Evolutionary conservation across 2,888 invertebrate species (phyloP), one percentile per base, ranked within the genome.

Genomic region (Tenthredo livida): DNA sequence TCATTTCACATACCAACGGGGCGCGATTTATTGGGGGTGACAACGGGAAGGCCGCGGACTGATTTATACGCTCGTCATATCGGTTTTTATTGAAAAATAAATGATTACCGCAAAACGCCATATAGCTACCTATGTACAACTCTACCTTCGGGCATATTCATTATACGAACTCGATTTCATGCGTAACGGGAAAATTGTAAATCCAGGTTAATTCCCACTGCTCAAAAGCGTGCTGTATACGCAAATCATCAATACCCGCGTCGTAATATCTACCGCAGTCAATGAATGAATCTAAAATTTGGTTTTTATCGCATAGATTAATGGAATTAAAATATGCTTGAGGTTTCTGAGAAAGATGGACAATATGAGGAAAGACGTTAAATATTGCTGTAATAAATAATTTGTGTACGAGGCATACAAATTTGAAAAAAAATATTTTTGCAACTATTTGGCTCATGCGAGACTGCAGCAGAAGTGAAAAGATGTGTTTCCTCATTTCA

Each of bases 61-160:
- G 67, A 67, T 67, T 67, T 33, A 67, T 67, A 33, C 67, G 17
- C 67, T 67, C 67, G 67, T 67, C 29, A 33, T 67, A 67, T 67
- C 29, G 29, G 12, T 67, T 29, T 33, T 29, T 67, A 67, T 67
- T 67, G 25, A 33, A 67, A 67, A 33, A 67, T 67, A 25, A 67
- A 67, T 29, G 67, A 33, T 67, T 17, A 33, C 65, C 29, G 12
- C 29, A 65, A 12, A 50, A 1, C 5, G 15, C 12, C 17, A 37
- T 37, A 50, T 17, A 50, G 17, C 50, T 7, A n/a, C 1, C 1
- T 29, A 29, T 29, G 29, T 29, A 29, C 29, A 33, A 15, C 12
- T 12, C 21, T 1, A 65, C 21, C 21, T 67, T 15, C 15, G 67
- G 67, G 33, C 12, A 67, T 2, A 33, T 67, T 67, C 33, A 33